Percentiles rank a stretch among this genome's conserved stretches.
phyloP scores from a whole-genome alignment of 1,140 invertebrate genomes.

The Rhizoglyphus robini region DNA sequence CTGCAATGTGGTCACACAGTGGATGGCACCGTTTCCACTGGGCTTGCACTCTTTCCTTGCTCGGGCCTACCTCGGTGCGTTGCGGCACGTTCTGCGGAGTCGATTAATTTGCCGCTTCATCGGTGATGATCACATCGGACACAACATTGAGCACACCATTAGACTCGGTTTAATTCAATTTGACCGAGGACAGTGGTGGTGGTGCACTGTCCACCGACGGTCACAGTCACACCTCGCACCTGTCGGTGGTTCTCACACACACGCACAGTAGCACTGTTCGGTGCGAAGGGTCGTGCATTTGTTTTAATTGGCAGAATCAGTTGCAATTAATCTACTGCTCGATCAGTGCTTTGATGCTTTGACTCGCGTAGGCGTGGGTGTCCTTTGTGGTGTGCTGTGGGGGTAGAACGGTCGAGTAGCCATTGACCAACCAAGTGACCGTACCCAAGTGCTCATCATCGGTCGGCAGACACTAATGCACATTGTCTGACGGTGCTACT shows the following conservation, averaged over 20 bases:
- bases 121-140: slow-evolving; percentile 1
- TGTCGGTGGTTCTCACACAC: too few relatives aligned
- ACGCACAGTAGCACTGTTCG: too few relatives aligned
- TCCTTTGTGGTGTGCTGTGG: background rate
- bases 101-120: slow-evolving; percentile 9
- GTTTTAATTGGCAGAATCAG: background rate
- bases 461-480: background rate
- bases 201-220: too few relatives aligned
- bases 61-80: too few relatives aligned
- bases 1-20: too few relatives aligned
- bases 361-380: background rate
- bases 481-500: background rate
- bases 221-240: too few relatives aligned
- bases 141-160: background rate
- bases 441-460: background rate
- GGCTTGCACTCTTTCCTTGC: too few relatives aligned
- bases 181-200: too few relatives aligned
- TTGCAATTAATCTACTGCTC: slow-evolving; percentile 6
- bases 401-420: too few relatives aligned
- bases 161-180: background rate
- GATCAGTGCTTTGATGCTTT: background rate
- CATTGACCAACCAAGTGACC: background rate
- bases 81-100: too few relatives aligned
- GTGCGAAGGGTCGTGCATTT: background rate
- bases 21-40: too few relatives aligned